Percentiles rank a stretch among this genome's conserved stretches.
Evolutionary conservation across 2,113 vertebrate species (phyloP).

Genomic region (Ceyx margarethae): DNA sequence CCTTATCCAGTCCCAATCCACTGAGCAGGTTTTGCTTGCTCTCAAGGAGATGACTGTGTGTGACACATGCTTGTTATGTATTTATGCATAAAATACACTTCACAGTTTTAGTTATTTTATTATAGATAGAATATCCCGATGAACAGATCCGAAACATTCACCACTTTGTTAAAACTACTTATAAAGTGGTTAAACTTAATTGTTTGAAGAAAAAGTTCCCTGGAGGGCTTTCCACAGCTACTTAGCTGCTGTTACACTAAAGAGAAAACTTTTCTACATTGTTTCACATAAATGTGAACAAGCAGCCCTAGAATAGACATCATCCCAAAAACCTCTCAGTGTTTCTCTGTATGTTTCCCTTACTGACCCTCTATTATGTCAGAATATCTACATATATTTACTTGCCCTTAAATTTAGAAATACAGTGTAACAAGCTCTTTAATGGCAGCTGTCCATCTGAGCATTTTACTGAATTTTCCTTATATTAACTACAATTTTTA

Average conservation of each 20-base stretch:
- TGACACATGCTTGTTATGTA: neutral
- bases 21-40: neutral
- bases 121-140: neutral
- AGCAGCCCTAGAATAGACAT: neutral
- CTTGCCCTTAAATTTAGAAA: neutral
- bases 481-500: neutral
- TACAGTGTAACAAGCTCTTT: neutral
- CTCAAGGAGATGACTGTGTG: neutral
- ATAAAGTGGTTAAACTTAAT: neutral
- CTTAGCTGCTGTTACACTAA: neutral
- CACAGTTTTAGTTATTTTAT: neutral
- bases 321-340: neutral
- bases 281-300: neutral
- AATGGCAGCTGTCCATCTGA: neutral
- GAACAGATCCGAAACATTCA: constrained; percentile 4
- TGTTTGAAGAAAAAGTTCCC: neutral
- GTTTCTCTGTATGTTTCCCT: neutral
- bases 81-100: neutral
- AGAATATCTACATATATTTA: neutral
- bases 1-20: neutral
- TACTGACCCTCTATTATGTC: neutral
- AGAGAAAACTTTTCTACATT: neutral
- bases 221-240: neutral
- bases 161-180: neutral
- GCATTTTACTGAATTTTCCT: neutral